Conservation (phyloP, 2,113 vertebrate species). For the Corvus moneduloides region DNA sequence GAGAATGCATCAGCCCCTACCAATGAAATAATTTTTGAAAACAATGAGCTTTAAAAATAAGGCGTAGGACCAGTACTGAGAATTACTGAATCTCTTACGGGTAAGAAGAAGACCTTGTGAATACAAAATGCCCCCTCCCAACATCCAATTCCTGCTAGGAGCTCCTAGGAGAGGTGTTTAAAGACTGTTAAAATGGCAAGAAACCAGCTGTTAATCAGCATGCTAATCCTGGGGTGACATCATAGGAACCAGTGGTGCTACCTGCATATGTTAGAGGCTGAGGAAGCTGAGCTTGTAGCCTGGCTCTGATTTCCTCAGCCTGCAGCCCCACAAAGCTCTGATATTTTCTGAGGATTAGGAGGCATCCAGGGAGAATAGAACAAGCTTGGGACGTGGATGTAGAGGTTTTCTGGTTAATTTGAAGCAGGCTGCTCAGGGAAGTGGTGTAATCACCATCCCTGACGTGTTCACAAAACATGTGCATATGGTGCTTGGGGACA, state of each 20-base stretch:
- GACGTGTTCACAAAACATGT: rapidly evolving
- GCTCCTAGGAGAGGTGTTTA: slow-evolving; percentile 54
- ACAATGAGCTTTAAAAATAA: slow-evolving; percentile 29
- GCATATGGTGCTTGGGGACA: neutral
- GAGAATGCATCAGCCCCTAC: slow-evolving; percentile 13
- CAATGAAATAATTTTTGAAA: neutral
- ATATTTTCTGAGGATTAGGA: neutral
- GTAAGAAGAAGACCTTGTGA: neutral
- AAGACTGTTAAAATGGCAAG: slow-evolving; percentile 51
- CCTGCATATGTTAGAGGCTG: neutral
- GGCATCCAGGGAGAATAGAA: neutral
- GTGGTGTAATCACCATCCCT: neutral
- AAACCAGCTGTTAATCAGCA: slow-evolving; percentile 51
- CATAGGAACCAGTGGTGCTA: neutral
- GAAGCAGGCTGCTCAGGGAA: neutral
- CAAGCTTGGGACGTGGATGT: neutral
- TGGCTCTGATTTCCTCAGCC: neutral
- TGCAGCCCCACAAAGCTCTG: neutral
- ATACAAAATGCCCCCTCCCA: slow-evolving; percentile 14
- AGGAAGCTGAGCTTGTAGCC: slow-evolving; percentile 27
- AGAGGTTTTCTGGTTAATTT: neutral
- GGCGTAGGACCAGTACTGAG: slow-evolving; percentile 42
- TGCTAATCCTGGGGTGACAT: slow-evolving; percentile 41
- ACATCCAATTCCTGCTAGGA: slow-evolving; percentile 42
- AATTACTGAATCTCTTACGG: neutral